Evolutionary conservation across 2,888 invertebrate genomes (phyloP), one percentile per base, ranked within the genome.

Genomic region (Oligia latruncula): DNA sequence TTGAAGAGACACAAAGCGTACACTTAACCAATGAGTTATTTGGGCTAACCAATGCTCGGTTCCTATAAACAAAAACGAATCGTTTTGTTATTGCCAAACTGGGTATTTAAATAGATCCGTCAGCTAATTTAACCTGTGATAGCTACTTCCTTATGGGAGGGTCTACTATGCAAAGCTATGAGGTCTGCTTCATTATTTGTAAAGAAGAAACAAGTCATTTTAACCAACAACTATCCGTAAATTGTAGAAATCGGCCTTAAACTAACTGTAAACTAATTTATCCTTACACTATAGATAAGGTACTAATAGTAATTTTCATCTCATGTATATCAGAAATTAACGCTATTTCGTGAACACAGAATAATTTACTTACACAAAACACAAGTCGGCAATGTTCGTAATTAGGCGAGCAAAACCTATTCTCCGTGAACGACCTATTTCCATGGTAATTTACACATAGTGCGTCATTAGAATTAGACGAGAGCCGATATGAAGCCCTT

Each of bases 401-500:
- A 82, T 78, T 52, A 74, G 40, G 23, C 46, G 55, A 55, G 62
- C 43, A 66, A 74, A 83, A 58, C n/a, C 35, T 35, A 79, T 81
- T 85, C 73, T 40, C 62, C 40, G 58, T 58, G 49, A 72, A 76
- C 71, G 72, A 78, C 80, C 80, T 72, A 77, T 77, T 84, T 85
- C 71, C 52, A 43, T 49, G 74, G 70, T 71, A 78, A 83, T 83
- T 84, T 74, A 86, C 78, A 84, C 72, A 76, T 72, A 13, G 71
- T 81, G 77, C 80, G 81, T 84, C 79, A 76, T 78, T 82, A 82
- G 81, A 81, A 87, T 87, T 85, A 80, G 86, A 89, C 85, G 78
- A 46, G 83, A 80, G 80, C 81, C 83, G 86, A 84, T 85, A 85
- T 77, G 91, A 91, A 92, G 87, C 91, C 91, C 92, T 84, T 91